Conservation (phyloP, 2,888 invertebrate genomes). For the Caenorhabditis wallacei region DNA sequence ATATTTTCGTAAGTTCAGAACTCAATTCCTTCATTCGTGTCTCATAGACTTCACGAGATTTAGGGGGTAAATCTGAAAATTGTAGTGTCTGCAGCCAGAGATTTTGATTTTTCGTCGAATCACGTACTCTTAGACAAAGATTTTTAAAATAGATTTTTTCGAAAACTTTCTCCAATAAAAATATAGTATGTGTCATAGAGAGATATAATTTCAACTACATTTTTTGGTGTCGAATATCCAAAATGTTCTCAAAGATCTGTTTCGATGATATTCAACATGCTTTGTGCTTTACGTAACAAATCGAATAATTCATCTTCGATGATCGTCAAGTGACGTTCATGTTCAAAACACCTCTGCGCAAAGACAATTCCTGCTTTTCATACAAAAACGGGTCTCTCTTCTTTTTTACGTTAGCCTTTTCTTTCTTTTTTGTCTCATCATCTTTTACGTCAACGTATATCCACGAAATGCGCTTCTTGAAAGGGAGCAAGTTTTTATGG, state of each 20-base stretch:
- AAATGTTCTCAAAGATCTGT: slow-evolving; percentile 28
- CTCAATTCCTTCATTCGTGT: slow-evolving; percentile 66
- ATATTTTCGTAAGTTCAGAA: slow-evolving; percentile 67
- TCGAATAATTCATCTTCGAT: slow-evolving; percentile 27
- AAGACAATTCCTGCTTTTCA: slow-evolving; percentile 31
- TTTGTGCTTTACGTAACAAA: slow-evolving; percentile 46
- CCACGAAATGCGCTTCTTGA: slow-evolving; percentile 51
- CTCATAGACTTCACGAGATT: slow-evolving; percentile 50
- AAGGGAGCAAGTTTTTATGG: slow-evolving; percentile 57
- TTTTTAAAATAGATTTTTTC: neutral
- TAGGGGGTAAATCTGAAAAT: slow-evolving; percentile 23
- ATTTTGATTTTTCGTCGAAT: neutral
- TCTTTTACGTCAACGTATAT: slow-evolving; percentile 55
- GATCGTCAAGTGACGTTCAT: slow-evolving; percentile 40
- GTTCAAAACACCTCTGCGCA: slow-evolving; percentile 58
- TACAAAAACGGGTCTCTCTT: slow-evolving; percentile 44
- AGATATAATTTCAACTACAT: neutral
- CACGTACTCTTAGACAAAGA: neutral
- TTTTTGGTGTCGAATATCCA: neutral
- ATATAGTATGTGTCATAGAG: no score
- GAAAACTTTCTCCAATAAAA: no score
- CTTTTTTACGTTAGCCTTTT: slow-evolving; percentile 49
- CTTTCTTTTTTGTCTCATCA: slow-evolving; percentile 7
- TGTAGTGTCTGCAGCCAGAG: neutral
- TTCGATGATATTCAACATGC: slow-evolving; percentile 27